Evolutionary conservation across 2,113 vertebrate species (phyloP).

Genomic region (Mobula hypostoma): DNA sequence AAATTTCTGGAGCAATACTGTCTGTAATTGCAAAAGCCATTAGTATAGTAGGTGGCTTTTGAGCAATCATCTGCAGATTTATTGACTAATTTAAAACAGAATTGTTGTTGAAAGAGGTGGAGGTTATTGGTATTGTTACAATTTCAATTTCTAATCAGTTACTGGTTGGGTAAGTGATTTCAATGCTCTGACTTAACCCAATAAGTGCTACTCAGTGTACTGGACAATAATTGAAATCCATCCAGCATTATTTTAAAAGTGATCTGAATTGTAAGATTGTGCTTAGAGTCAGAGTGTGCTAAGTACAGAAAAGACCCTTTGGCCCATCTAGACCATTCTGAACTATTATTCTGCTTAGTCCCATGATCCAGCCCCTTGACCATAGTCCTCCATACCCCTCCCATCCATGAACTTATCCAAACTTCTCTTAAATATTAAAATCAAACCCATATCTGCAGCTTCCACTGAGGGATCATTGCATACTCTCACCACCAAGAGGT

Average conservation of each 20-base stretch:
- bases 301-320: too few relatives aligned
- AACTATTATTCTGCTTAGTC: too few relatives aligned
- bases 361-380: too few relatives aligned
- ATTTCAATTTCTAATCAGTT: slow-evolving; percentile 2
- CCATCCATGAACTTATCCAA: too few relatives aligned
- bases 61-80: background rate
- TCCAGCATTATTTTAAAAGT: background rate
- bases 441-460: too few relatives aligned
- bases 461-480: too few relatives aligned
- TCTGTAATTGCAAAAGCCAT: slow-evolving; percentile 24
- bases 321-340: too few relatives aligned
- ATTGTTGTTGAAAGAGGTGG: background rate
- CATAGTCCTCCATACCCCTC: too few relatives aligned
- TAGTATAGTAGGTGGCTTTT: slow-evolving; percentile 1
- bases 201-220: background rate
- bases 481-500: too few relatives aligned
- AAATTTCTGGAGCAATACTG: background rate
- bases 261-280: background rate
- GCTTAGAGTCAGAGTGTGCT: too few relatives aligned
- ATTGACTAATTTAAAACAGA: background rate
- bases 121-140: background rate
- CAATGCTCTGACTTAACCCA: background rate
- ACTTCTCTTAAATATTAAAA: too few relatives aligned
- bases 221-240: background rate
- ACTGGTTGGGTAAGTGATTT: background rate